Evolutionary conservation across 2,113 vertebrate genomes (phyloP).

Genomic region (Salvelinus fontinalis): DNA sequence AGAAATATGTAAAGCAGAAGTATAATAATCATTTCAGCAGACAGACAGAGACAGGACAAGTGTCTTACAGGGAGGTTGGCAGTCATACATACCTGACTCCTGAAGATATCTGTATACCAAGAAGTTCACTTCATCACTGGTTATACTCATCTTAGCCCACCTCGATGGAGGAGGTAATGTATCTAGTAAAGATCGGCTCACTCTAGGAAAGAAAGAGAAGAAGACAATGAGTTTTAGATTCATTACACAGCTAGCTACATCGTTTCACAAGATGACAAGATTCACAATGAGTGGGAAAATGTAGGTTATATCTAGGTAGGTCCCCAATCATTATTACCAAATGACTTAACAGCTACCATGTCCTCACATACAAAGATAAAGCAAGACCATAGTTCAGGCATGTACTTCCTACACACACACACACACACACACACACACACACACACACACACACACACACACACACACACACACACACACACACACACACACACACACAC

Average conservation of each 20-base stretch:
- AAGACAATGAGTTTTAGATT: neutral
- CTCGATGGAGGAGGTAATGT: conserved; percentile 75
- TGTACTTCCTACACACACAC: conserved; percentile 11
- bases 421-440: no score
- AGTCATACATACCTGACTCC: conserved; percentile 85
- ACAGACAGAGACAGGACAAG: neutral
- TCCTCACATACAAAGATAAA: neutral
- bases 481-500: no score
- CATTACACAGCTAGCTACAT: neutral
- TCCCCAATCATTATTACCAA: neutral
- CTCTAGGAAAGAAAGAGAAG: conserved; percentile 69
- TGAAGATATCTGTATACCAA: conserved; percentile 99
- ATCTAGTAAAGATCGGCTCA: conserved; percentile 78
- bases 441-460: no score
- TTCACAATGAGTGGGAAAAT: neutral
- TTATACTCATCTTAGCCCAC: conserved; percentile 99
- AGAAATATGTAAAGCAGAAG: neutral
- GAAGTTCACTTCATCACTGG: conserved; percentile 99
- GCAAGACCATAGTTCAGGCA: neutral
- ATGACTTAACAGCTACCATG: neutral
- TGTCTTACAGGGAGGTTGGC: no score
- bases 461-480: no score
- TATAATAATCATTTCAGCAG: neutral
- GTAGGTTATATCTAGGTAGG: neutral
- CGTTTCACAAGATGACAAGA: neutral